Conservation (phyloP, 1,140 invertebrate genomes). For the Ganaspis sp. region DNA sequence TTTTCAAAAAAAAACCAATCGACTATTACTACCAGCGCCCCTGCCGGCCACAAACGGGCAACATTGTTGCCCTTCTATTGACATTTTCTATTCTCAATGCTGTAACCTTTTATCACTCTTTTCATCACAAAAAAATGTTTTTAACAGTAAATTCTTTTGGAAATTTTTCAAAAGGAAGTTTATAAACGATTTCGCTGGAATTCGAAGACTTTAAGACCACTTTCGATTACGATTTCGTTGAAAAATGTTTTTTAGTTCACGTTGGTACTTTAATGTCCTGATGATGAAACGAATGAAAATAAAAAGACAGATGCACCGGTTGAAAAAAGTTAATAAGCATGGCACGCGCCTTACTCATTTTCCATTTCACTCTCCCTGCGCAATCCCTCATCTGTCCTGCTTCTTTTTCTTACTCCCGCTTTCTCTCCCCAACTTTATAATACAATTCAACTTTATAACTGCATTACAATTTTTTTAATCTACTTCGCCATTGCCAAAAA, state of each 20-base stretch:
- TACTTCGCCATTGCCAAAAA: too few species aligned
- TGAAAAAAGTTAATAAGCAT: slow-evolving; percentile 68
- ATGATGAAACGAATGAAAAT: slow-evolving; percentile 34
- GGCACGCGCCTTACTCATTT: slow-evolving; percentile 64
- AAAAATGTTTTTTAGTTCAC: slow-evolving; percentile 13
- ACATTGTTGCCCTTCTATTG: too few species aligned
- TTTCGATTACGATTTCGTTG: slow-evolving; percentile 1
- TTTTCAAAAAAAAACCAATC: too few species aligned
- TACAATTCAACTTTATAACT: too few species aligned
- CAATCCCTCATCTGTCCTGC: slow-evolving; percentile 7
- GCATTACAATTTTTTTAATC: background rate
- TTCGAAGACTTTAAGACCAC: slow-evolving; percentile 17
- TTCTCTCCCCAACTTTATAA: background rate
- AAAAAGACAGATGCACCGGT: slow-evolving; percentile 42
- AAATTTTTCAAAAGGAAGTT: too few species aligned
- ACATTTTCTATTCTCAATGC: too few species aligned
- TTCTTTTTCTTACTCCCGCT: background rate
- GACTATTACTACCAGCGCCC: too few species aligned
- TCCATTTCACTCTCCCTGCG: slow-evolving; percentile 38
- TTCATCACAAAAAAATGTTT: too few species aligned
- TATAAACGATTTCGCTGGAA: background rate
- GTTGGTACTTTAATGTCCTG: background rate
- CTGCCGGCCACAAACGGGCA: too few species aligned
- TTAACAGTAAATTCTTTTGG: too few species aligned
- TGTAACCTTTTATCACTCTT: too few species aligned